Percentiles rank a stretch among this genome's conserved stretches.
phyloP scores from a whole-genome alignment of 2,797 vertebrate genomes.

The Anabas testudineus region DNA sequence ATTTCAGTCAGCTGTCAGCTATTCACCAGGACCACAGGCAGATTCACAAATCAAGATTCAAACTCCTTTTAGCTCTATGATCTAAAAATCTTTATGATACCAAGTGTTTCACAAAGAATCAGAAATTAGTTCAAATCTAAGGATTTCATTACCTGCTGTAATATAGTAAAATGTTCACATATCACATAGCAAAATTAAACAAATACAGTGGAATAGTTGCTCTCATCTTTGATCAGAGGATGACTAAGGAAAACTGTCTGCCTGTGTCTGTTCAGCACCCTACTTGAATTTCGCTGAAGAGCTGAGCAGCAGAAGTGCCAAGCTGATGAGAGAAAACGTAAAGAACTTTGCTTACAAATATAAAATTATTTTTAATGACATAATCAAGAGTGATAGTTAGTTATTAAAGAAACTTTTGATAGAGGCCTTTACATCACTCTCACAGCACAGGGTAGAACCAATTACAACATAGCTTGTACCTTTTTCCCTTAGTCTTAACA shows the following conservation, averaged over 20 bases:
- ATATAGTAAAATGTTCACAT: background rate
- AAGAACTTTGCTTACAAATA: background rate
- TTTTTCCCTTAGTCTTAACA: conserved; percentile 4
- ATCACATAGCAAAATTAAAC: background rate
- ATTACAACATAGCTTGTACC: too few relatives aligned
- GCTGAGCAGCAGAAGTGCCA: background rate
- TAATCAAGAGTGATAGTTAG: conserved; percentile 1
- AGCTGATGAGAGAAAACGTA: conserved; percentile 2
- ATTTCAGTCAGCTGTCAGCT: conserved; percentile 17
- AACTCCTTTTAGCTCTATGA: conserved; percentile 7
- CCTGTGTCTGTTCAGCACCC: background rate
- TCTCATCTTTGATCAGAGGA: background rate
- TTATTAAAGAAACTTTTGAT: too few relatives aligned
- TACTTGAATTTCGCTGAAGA: background rate
- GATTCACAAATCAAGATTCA: conserved; percentile 12
- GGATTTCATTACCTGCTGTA: background rate
- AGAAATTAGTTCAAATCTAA: conserved; percentile 2
- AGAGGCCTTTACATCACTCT: too few relatives aligned
- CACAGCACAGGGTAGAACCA: too few relatives aligned
- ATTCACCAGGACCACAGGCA: background rate
- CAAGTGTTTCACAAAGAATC: too few relatives aligned
- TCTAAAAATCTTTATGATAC: background rate
- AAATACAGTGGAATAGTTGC: background rate
- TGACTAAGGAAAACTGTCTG: background rate
- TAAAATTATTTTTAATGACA: background rate